Evolutionary conservation across 2,888 invertebrate species (phyloP).

Genomic region (Tryphoninae sp.): DNA sequence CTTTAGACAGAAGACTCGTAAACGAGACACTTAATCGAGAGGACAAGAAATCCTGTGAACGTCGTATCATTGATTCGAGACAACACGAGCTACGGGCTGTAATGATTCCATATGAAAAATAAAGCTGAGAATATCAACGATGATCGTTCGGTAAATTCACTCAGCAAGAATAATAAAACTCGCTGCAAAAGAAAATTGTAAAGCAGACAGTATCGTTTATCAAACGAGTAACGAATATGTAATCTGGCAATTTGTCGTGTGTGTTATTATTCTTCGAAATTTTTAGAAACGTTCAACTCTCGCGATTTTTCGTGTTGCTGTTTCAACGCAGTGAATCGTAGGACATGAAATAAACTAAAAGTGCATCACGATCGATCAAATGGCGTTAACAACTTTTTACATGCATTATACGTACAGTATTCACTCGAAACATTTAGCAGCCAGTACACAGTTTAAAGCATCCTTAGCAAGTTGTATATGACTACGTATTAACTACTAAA

Average conservation of each 20-base stretch:
- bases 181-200: background rate
- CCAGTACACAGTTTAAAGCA: constrained; percentile 78
- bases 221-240: too few relatives aligned
- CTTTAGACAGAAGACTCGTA: background rate
- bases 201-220: background rate
- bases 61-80: background rate
- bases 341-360: background rate
- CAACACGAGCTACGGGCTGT: background rate
- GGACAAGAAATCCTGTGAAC: background rate
- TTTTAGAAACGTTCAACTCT: constrained; percentile 1
- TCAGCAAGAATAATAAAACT: background rate
- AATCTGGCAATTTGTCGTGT: background rate
- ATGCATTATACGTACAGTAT: constrained; percentile 78
- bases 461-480: constrained; percentile 79
- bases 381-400: constrained; percentile 71
- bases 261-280: background rate
- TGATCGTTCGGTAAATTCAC: background rate
- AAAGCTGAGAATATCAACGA: background rate
- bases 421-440: constrained; percentile 79
- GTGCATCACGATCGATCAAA: constrained; percentile 62
- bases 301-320: constrained; percentile 8
- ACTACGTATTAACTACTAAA: constrained; percentile 77
- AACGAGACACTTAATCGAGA: background rate
- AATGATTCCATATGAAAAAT: background rate
- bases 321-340: constrained; percentile 16